Evolutionary conservation across 2,888 invertebrate genomes (phyloP).

Genomic region (Drosophila monieri): DNA sequence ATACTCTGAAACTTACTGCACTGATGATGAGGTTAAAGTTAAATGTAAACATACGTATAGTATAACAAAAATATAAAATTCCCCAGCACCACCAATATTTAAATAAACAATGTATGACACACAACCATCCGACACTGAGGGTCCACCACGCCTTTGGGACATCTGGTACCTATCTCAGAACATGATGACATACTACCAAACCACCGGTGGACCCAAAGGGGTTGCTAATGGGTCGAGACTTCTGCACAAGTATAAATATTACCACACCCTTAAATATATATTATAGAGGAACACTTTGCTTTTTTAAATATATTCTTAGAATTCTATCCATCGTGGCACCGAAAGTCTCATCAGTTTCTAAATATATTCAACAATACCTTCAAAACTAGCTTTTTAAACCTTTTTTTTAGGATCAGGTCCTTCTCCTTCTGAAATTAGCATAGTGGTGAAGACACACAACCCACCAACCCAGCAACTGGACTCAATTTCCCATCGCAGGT

Average conservation of each 20-base stretch:
- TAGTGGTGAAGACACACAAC: background rate
- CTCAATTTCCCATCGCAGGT: background rate
- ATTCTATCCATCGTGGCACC: background rate
- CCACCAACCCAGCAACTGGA: background rate
- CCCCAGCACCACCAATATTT: background rate
- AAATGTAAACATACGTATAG: background rate
- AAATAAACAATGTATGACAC: background rate
- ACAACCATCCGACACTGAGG: background rate
- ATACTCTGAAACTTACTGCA: background rate
- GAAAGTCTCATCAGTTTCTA: background rate
- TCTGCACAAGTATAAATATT: background rate
- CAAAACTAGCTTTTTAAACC: background rate
- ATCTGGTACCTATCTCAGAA: conserved; percentile 1
- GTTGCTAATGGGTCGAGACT: conserved; percentile 1
- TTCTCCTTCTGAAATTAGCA: background rate
- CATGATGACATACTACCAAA: conserved; percentile 6
- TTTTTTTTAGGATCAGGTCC: background rate
- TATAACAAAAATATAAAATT: background rate
- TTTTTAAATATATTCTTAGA: background rate
- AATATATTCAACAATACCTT: no score
- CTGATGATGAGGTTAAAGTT: background rate
- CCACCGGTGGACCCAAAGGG: conserved; percentile 6
- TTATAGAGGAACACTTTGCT: background rate
- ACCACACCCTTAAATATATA: conserved; percentile 1
- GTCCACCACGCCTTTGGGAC: conserved; percentile 7